Evolutionary conservation across 2,888 invertebrate genomes (phyloP).

Genomic region (Parnassius smintheus): DNA sequence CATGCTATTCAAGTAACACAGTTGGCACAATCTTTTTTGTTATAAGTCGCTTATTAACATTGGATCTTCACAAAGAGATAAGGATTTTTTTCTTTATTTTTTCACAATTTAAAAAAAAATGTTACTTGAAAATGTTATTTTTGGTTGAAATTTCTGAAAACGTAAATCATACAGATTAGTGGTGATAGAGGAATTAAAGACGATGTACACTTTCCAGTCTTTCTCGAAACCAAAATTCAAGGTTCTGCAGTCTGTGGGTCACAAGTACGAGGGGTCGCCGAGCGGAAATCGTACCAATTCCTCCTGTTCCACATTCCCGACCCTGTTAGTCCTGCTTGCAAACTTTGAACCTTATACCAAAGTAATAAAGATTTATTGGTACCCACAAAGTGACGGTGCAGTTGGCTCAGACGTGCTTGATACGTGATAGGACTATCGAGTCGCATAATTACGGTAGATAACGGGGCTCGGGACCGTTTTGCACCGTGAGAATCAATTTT

Average conservation of each 20-base stretch:
- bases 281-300: constrained; percentile 62
- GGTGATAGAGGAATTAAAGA: background rate
- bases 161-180: background rate
- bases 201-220: constrained; percentile 47
- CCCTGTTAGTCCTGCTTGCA: constrained; percentile 17
- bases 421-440: constrained; percentile 58
- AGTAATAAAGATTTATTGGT: constrained; percentile 31
- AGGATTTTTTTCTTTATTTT: too few relatives aligned
- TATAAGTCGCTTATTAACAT: too few relatives aligned
- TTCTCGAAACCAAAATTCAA: constrained; percentile 64
- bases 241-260: constrained; percentile 73
- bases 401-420: constrained; percentile 35
- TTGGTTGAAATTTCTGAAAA: too few relatives aligned
- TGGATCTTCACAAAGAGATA: too few relatives aligned
- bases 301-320: constrained; percentile 41
- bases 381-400: constrained; percentile 29
- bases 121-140: too few relatives aligned
- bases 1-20: too few relatives aligned
- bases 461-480: constrained; percentile 38
- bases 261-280: constrained; percentile 63
- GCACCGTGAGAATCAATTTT: constrained; percentile 30
- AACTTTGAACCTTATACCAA: constrained; percentile 40
- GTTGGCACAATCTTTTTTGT: too few relatives aligned
- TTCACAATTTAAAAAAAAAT: too few relatives aligned
- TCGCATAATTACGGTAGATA: constrained; percentile 42